These are phyloP conservation scores for Aproaerema taeniolella DNA, from an alignment of 2,888 invertebrate species.

Conservation along the genomic window DNA sequence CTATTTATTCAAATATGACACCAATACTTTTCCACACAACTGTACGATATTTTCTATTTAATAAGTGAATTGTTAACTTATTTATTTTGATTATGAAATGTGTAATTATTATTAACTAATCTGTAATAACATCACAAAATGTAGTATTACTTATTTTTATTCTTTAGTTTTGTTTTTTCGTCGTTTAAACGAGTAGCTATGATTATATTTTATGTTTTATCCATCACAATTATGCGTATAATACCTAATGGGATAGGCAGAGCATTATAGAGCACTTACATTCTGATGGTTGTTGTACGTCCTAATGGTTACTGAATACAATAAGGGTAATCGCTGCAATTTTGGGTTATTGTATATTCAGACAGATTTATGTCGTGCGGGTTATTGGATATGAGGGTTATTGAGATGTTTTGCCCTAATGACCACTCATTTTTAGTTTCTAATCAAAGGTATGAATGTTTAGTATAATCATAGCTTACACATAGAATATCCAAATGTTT, in stretches of 20 bases:
- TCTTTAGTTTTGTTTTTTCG: conserved; percentile 12
- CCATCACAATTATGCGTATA: background rate
- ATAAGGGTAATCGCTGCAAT: too few relatives aligned
- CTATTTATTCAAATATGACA: background rate
- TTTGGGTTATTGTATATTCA: too few relatives aligned
- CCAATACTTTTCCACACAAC: conserved; percentile 6
- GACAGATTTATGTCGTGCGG: too few relatives aligned
- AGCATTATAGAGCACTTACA: background rate
- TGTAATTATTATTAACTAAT: conserved; percentile 8
- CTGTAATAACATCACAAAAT: conserved; percentile 15
- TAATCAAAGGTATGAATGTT: too few relatives aligned
- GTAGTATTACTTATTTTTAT: conserved; percentile 18
- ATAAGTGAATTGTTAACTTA: conserved; percentile 26
- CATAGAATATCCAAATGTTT: too few relatives aligned
- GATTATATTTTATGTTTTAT: background rate
- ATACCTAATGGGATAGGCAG: background rate
- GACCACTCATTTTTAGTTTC: too few relatives aligned
- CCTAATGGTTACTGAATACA: too few relatives aligned
- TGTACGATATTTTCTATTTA: conserved; percentile 10
- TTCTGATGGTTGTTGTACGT: too few relatives aligned
- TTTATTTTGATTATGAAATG: conserved; percentile 17
- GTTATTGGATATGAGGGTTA: too few relatives aligned
- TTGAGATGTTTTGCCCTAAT: too few relatives aligned
- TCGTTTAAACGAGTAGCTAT: background rate
- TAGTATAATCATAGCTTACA: too few relatives aligned